These are phyloP conservation scores for Dusona sp. DNA, from an alignment of 2,888 invertebrate genomes.

Conservation along the genomic window DNA sequence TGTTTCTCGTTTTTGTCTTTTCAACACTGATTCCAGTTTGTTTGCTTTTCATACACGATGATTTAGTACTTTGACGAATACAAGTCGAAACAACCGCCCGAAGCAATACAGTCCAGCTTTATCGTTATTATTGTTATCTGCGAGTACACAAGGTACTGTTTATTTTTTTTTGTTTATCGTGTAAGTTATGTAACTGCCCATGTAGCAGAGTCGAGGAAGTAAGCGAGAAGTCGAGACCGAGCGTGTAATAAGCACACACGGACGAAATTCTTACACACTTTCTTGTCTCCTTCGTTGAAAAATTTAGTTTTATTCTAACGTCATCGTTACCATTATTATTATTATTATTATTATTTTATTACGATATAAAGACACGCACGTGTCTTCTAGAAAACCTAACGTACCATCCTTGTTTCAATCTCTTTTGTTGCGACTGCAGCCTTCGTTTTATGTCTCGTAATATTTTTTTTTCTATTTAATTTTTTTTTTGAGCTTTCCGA, in stretches of 20 bases:
- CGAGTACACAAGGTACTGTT: slow-evolving; percentile 69
- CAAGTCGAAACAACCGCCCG: slow-evolving; percentile 72
- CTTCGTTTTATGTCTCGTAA: slow-evolving; percentile 23
- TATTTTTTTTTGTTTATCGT: slow-evolving; percentile 61
- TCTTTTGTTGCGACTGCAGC: slow-evolving; percentile 71
- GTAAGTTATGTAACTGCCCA: slow-evolving; percentile 62
- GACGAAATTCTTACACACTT: slow-evolving; percentile 36
- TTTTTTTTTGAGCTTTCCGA: slow-evolving; percentile 61
- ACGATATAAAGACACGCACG: slow-evolving; percentile 20
- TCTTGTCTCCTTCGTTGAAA: not conserved
- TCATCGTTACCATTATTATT: not conserved
- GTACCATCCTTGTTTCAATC: slow-evolving; percentile 48
- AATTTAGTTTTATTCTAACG: slow-evolving; percentile 17
- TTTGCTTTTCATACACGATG: not conserved
- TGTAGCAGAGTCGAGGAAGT: slow-evolving; percentile 63
- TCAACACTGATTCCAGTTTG: not conserved
- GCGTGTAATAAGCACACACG: slow-evolving; percentile 22
- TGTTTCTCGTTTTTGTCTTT: not conserved
- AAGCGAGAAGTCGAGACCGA: slow-evolving; percentile 38
- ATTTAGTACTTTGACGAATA: slow-evolving; percentile 34
- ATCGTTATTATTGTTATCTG: slow-evolving; percentile 65
- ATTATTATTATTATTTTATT: not conserved
- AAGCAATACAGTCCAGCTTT: slow-evolving; percentile 74
- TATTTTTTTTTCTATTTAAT: slow-evolving; percentile 36
- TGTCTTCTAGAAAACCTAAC: slow-evolving; percentile 58